These are phyloP conservation scores for Drosophila testacea DNA, from an alignment of 2,888 invertebrate genomes.

Conservation along the genomic window DNA sequence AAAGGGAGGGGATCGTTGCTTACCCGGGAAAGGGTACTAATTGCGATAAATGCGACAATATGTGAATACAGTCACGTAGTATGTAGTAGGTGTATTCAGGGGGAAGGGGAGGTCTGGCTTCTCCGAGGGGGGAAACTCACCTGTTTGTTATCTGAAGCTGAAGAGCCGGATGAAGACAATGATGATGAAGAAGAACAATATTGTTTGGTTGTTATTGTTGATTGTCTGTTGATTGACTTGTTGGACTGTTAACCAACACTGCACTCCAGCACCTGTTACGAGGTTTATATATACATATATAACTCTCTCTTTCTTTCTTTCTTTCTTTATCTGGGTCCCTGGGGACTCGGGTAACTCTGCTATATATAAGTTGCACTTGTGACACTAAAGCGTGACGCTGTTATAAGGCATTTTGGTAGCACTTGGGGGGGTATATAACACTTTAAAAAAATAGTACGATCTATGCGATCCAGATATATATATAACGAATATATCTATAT, in stretches of 20 bases:
- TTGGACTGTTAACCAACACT: conserved; percentile 48
- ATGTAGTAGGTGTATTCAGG: conserved; percentile 13
- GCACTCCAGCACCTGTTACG: conserved; percentile 30
- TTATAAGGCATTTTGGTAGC: conserved; percentile 73
- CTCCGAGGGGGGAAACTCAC: conserved; percentile 35
- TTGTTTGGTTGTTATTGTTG: conserved; percentile 29
- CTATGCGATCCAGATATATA: conserved; percentile 31
- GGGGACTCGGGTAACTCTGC: conserved; percentile 20
- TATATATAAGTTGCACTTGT: conserved; percentile 62
- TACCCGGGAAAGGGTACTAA: conserved; percentile 3
- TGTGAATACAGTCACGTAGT: conserved; percentile 68
- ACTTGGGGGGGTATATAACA: conserved; percentile 53
- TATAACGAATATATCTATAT: conserved; percentile 22
- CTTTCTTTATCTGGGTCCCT: conserved; percentile 17
- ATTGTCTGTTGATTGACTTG: conserved; percentile 45
- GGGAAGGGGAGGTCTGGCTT: neutral
- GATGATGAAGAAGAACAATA: conserved; percentile 8
- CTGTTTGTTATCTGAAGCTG: conserved; percentile 32
- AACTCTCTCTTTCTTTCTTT: neutral
- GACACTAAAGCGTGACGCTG: conserved; percentile 75
- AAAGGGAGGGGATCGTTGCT: neutral
- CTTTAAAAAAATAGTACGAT: conserved; percentile 69
- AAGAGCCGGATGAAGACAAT: conserved; percentile 27
- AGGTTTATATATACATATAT: conserved; percentile 6
- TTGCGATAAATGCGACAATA: conserved; percentile 44